Conservation (phyloP, 2,888 invertebrate genomes). For the Nomada fucata region DNA sequence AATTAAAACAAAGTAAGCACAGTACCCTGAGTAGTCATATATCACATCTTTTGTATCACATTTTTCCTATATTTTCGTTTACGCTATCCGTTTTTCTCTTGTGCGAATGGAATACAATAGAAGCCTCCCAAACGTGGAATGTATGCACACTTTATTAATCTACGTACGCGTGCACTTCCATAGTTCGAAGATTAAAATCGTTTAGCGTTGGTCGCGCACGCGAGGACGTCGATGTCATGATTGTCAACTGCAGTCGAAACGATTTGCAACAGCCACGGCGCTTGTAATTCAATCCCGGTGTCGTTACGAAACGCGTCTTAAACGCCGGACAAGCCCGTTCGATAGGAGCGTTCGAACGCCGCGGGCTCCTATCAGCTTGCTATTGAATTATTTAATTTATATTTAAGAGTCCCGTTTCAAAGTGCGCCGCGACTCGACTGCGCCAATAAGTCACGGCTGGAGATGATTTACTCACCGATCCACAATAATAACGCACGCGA, state of each 20-base stretch:
- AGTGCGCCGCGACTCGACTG: constrained; percentile 30
- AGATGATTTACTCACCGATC: constrained; percentile 51
- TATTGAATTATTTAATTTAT: constrained; percentile 58
- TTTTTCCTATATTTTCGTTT: background rate
- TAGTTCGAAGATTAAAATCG: background rate
- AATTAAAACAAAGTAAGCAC: no score
- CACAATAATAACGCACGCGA: constrained; percentile 50
- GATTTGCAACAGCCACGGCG: constrained; percentile 21
- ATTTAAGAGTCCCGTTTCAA: constrained; percentile 41
- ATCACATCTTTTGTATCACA: no score
- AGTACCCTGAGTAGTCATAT: no score
- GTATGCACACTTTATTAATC: background rate
- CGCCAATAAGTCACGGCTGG: constrained; percentile 49
- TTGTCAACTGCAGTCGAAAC: constrained; percentile 15
- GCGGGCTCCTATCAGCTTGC: constrained; percentile 47
- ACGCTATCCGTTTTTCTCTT: background rate
- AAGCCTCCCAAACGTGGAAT: background rate
- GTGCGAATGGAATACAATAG: background rate
- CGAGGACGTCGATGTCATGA: constrained; percentile 15
- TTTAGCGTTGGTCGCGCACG: background rate
- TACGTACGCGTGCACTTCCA: background rate
- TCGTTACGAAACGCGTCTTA: constrained; percentile 17
- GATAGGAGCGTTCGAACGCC: constrained; percentile 32
- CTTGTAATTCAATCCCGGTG: constrained; percentile 12
- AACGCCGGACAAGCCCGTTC: constrained; percentile 2